phyloP scores from a whole-genome alignment of 2,797 vertebrate genomes.

The Chelmon rostratus region DNA sequence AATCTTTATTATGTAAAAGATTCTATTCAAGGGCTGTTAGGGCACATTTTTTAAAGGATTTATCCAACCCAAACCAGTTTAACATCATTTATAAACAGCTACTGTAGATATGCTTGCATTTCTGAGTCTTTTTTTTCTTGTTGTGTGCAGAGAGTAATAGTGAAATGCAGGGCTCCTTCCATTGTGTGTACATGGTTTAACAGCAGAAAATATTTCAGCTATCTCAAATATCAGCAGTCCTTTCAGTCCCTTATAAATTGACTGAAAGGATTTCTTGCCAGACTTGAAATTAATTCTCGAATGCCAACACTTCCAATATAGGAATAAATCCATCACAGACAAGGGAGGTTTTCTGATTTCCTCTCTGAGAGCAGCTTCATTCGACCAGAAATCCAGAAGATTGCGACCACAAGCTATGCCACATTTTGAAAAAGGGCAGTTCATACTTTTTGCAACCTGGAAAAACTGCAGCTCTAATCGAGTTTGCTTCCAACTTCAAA shows the following conservation, averaged over 20 bases:
- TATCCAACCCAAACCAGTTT: not conserved
- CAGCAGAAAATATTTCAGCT: not conserved
- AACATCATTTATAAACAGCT: not conserved
- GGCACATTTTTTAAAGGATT: not conserved
- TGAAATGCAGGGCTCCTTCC: not conserved
- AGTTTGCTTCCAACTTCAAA: not conserved
- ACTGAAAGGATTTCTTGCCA: not conserved
- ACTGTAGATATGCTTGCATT: not conserved
- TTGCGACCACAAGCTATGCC: not conserved
- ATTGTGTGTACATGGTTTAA: not conserved
- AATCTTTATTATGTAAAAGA: not conserved
- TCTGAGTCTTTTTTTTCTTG: not conserved
- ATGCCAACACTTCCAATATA: not conserved
- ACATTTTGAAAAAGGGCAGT: slow-evolving; percentile 8
- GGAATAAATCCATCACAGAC: slow-evolving; percentile 17
- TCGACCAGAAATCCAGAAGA: slow-evolving; percentile 7
- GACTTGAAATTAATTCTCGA: not conserved
- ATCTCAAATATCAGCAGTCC: not conserved
- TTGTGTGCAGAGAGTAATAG: not conserved
- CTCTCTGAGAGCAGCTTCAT: not conserved
- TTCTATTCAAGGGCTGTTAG: not conserved
- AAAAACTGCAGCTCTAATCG: not conserved
- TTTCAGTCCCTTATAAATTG: not conserved
- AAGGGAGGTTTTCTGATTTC: slow-evolving; percentile 18
- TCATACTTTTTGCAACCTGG: not conserved